Evolutionary conservation across 1,140 invertebrate species (phyloP).

Genomic region (Nautilus pompilius): DNA sequence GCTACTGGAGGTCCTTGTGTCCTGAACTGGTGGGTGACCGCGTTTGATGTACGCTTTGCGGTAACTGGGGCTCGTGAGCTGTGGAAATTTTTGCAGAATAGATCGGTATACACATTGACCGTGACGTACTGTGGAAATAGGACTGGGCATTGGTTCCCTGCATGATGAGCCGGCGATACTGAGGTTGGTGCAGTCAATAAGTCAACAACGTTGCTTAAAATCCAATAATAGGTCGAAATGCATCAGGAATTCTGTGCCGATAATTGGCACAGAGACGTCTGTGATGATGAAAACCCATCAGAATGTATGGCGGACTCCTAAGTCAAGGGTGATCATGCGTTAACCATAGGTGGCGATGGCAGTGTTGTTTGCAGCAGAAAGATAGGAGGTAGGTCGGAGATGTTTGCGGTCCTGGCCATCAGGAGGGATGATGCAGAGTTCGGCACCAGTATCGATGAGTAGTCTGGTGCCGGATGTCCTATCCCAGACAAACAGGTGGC

Average conservation of each 20-base stretch:
- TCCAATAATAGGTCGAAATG: conserved; percentile 2
- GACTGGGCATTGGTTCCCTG: neutral
- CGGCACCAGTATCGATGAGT: too few species aligned
- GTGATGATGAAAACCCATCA: neutral
- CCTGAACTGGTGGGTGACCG: conserved; percentile 8
- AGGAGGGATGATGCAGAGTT: too few species aligned
- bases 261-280: conserved; percentile 7
- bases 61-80: conserved; percentile 4
- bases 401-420: too few species aligned
- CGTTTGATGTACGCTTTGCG: neutral
- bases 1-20: conserved; percentile 12
- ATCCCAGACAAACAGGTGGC: too few species aligned
- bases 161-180: too few species aligned
- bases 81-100: conserved; percentile 1
- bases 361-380: conserved; percentile 3
- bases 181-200: neutral
- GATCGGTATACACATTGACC: neutral
- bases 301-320: neutral
- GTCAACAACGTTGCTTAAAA: neutral
- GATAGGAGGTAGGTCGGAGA: too few species aligned
- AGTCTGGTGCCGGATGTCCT: too few species aligned
- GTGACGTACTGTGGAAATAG: neutral
- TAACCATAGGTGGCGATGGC: neutral
- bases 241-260: conserved; percentile 7
- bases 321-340: neutral